Percentiles rank a stretch among this genome's conserved stretches.
phyloP scores from a whole-genome alignment of 2,888 invertebrate genomes.

The Agrochola litura region DNA sequence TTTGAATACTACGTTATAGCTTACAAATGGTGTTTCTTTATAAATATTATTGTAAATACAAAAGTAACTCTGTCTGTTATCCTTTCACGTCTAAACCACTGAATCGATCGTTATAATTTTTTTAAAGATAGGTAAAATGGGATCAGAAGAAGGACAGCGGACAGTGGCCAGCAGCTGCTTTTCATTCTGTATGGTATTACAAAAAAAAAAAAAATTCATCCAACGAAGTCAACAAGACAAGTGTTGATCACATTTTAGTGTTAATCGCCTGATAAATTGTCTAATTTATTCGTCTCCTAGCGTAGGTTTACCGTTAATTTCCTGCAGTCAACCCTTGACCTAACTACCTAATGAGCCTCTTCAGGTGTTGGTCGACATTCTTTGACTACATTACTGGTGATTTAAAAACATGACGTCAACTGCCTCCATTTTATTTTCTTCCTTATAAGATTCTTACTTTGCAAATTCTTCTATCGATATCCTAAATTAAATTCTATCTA shows the following conservation, averaged over 20 bases:
- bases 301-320: background rate
- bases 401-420: constrained; percentile 5
- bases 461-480: constrained; percentile 14
- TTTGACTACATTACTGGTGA: constrained; percentile 11
- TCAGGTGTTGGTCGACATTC: constrained; percentile 8
- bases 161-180: too few relatives aligned
- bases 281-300: background rate
- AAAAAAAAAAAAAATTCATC: too few relatives aligned
- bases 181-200: too few relatives aligned
- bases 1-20: too few relatives aligned
- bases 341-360: background rate
- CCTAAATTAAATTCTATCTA: constrained; percentile 47
- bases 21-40: too few relatives aligned
- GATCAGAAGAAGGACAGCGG: too few relatives aligned
- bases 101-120: too few relatives aligned
- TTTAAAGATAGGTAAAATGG: too few relatives aligned
- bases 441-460: background rate
- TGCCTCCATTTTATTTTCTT: background rate
- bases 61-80: too few relatives aligned
- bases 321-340: constrained; percentile 18
- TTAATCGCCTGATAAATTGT: background rate
- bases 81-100: too few relatives aligned
- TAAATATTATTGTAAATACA: too few relatives aligned
- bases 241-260: background rate
- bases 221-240: background rate